Base-by-base conservation (phyloP, 2,797 vertebrate species). In the Carapus acus region DNA sequence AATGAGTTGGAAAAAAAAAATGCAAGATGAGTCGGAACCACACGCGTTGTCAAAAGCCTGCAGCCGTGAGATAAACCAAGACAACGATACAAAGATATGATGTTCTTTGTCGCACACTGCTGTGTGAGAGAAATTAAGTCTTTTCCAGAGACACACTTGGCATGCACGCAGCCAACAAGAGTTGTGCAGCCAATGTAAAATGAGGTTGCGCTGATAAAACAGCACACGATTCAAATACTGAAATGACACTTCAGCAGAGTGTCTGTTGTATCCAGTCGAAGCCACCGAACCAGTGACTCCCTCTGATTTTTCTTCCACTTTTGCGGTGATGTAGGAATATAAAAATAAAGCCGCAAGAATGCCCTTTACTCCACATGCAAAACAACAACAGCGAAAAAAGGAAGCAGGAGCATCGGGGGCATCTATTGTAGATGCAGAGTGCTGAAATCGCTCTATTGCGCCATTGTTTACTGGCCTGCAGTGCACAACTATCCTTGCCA, bases 41-140 rank as follows among this genome's bases (percentile, higher is more conserved):
- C 69, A 71, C 53, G 33, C 62, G 54, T 61, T 49, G 81, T 78
- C 78, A 80, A 69, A 82, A 78, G 76, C 80, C 82, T 84, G 82
- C 76, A 76, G 76, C 70, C 9, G 16, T 14, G 51, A 82, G 83
- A 86, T 83, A 83, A 84, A 77, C 50, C 54, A 33, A 69, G 58
- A 82, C 73, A 74, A 79, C 62, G 77, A 83, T 85, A 56, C 67
- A 34, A 50, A 74, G 81, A 85, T 80, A 82, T 20, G 29, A 42
- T 37, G 24, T 31, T 34, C 62, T 83, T 77, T 81, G 69, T 79
- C 74, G 65, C 46, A 54, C 43, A 53, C 52, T 52, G 31, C 66
- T 39, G 58, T 9, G 12, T 61, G 57, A 73, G 74, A 71, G 58
- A 77, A 78, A 78, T 76, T 29, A 68, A 75, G 66, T 73, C 61